These are phyloP conservation scores for Mactromeris polynyma DNA, from an alignment of 2,888 invertebrate species.

Conservation along the genomic window DNA sequence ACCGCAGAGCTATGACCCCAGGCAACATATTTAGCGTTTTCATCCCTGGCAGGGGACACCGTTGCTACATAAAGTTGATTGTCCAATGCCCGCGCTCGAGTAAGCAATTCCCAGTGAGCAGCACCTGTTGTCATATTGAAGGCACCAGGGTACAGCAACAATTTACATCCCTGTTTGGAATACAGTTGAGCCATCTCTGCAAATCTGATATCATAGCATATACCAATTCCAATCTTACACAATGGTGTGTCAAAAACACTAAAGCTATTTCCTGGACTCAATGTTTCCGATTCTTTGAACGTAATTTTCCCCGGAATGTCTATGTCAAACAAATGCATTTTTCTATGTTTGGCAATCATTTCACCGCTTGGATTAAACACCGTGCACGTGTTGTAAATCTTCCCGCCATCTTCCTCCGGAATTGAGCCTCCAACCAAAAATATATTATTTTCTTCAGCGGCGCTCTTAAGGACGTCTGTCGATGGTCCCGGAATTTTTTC, in stretches of 20 bases:
- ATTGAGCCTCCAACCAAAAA: constrained; percentile 96
- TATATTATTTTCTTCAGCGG: constrained; percentile 92
- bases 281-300: constrained; percentile 95
- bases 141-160: constrained; percentile 96
- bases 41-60: constrained; percentile 94
- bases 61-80: constrained; percentile 95
- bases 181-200: constrained; percentile 91
- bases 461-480: constrained; percentile 90
- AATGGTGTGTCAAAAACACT: constrained; percentile 91
- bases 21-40: constrained; percentile 92
- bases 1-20: constrained; percentile 95
- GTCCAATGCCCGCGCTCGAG: constrained; percentile 94
- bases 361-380: constrained; percentile 94
- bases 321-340: constrained; percentile 98
- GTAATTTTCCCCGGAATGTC: constrained; percentile 97
- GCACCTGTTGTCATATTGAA: constrained; percentile 99
- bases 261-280: constrained; percentile 92
- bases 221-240: constrained; percentile 94
- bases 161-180: constrained; percentile 90
- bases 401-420: constrained; percentile 91
- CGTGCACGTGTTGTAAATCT: constrained; percentile 94
- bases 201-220: constrained; percentile 98
- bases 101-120: constrained; percentile 95
- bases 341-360: constrained; percentile 93
- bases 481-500: constrained; percentile 95